A percentile compares a stretch with the other conserved stretches of the same genome.
Conservation (phyloP, 2,797 vertebrate species). For the Melanotaenia pygmaea region DNA sequence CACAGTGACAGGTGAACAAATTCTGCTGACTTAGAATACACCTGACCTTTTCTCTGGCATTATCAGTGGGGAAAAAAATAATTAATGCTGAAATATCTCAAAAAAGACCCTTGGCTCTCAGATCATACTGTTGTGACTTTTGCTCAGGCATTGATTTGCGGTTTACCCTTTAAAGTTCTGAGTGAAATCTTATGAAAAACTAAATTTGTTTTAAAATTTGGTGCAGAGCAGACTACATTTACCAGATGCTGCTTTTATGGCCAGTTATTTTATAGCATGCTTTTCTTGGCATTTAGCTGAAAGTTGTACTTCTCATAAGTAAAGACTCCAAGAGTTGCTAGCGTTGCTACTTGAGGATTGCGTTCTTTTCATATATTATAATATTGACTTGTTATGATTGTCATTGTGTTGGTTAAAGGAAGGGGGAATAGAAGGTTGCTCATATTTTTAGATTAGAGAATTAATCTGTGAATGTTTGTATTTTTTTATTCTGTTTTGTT, state of each 20-base stretch:
- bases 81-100: neutral
- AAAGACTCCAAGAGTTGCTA: neutral
- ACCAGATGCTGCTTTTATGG: neutral
- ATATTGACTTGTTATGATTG: neutral
- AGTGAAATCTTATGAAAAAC: neutral
- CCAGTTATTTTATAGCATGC: neutral
- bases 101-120: neutral
- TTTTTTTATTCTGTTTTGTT: no score
- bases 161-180: neutral
- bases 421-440: neutral
- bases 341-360: slow-evolving; percentile 4
- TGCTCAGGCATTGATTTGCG: neutral
- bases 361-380: neutral
- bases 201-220: neutral
- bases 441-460: no score
- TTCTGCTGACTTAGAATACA: neutral
- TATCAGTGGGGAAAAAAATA: neutral
- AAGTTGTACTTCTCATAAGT: neutral
- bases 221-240: neutral
- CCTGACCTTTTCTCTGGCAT: neutral
- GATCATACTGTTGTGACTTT: neutral
- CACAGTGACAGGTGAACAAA: neutral
- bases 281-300: neutral
- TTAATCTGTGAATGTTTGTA: no score
- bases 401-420: neutral